A percentile compares a stretch with the other conserved stretches of the same genome.
Conservation (phyloP, 1,140 invertebrate genomes). For the Cataglyphis hispanica region DNA sequence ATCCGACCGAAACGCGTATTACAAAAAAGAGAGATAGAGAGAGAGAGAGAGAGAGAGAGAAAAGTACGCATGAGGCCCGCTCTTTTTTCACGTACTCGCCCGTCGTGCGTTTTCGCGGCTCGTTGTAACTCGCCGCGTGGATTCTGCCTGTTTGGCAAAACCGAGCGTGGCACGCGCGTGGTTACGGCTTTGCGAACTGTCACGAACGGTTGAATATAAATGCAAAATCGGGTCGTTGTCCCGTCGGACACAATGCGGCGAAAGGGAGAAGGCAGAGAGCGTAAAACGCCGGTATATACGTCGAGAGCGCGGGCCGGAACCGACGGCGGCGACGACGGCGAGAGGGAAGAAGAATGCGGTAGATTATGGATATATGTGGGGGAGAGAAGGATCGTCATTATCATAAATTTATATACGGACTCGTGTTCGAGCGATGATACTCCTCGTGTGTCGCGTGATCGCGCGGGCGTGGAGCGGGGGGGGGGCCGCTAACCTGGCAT, state of each 20-base stretch:
- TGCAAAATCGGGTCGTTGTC: constrained; percentile 56
- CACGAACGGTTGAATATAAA: constrained; percentile 57
- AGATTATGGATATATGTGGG: constrained; percentile 24
- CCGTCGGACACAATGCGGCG: constrained; percentile 45
- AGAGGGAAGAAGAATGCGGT: constrained; percentile 19
- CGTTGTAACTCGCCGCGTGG: neutral
- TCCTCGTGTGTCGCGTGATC: constrained; percentile 68
- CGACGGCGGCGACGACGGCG: neutral
- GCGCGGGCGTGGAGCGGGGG: constrained; percentile 65
- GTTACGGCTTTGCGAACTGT: constrained; percentile 41
- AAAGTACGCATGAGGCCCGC: neutral
- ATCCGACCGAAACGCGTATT: constrained; percentile 46
- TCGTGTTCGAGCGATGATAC: constrained; percentile 65
- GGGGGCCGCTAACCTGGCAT: constrained; percentile 69
- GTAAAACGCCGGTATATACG: constrained; percentile 18
- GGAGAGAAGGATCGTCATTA: constrained; percentile 37
- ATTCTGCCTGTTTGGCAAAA: constrained; percentile 21
- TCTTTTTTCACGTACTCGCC: neutral
- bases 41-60: neutral
- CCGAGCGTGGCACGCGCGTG: constrained; percentile 27
- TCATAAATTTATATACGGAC: constrained; percentile 66
- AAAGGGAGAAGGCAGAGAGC: constrained; percentile 50
- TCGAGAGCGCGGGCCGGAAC: constrained; percentile 29
- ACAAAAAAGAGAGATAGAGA: neutral
- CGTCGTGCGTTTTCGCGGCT: constrained; percentile 15